phyloP scores from a whole-genome alignment of 2,797 vertebrate species.

The Apodemus agrarius region DNA sequence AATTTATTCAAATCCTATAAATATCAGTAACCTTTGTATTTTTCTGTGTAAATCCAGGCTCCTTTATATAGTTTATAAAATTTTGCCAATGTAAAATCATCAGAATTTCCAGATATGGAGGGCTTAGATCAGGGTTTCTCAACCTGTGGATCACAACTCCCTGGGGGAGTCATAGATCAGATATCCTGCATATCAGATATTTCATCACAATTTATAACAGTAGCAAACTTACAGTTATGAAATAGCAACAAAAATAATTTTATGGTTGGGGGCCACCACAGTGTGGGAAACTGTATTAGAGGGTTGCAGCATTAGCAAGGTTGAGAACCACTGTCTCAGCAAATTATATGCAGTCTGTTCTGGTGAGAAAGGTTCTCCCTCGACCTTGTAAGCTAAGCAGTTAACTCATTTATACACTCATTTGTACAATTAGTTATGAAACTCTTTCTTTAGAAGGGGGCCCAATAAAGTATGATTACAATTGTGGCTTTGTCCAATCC shows the following conservation, averaged over 20 bases:
- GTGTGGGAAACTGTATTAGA: not conserved
- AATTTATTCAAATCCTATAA: constrained; percentile 34
- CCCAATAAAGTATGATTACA: not conserved
- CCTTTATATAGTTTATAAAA: constrained; percentile 10
- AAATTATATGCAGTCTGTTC: constrained; percentile 16
- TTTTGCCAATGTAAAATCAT: constrained; percentile 32
- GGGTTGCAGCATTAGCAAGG: not conserved
- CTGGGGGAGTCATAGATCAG: not conserved
- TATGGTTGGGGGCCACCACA: not conserved
- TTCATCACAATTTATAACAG: not conserved
- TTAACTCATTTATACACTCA: not conserved
- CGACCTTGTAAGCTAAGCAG: not conserved
- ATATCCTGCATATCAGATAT: not conserved
- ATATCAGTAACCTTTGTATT: not conserved
- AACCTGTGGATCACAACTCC: not conserved
- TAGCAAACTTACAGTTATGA: not conserved
- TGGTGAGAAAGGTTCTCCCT: not conserved
- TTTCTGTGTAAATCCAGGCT: not conserved
- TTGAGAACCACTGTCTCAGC: not conserved
- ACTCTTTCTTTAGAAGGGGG: constrained; percentile 32
- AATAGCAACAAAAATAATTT: not conserved
- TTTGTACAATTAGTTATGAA: constrained; percentile 16
- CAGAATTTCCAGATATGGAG: not conserved
- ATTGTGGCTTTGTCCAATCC: not conserved
- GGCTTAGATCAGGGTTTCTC: not conserved